phyloP scores from a whole-genome alignment of 2,797 vertebrate species.

The Cyclura pinguis region DNA sequence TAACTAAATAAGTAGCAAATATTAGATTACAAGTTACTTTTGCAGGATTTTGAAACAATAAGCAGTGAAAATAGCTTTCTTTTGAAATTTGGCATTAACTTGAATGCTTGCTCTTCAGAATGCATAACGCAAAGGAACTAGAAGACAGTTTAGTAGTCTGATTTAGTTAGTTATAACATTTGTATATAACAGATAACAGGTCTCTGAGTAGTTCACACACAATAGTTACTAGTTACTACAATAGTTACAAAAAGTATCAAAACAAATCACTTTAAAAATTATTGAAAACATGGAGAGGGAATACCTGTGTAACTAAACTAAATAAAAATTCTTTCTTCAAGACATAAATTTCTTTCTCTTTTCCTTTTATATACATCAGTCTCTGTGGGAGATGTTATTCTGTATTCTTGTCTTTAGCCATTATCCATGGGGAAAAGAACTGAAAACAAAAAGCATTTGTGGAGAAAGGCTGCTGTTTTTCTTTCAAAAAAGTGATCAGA shows the following conservation, averaged over 20 bases:
- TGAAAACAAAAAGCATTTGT: constrained; percentile 2
- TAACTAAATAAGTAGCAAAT: no score
- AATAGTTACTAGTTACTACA: neutral
- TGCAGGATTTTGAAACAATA: no score
- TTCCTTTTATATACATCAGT: neutral
- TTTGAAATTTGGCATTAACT: no score
- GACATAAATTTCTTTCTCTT: neutral
- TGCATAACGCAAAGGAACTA: no score
- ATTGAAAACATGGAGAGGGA: neutral
- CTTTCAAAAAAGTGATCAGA: neutral
- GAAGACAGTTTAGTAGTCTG: no score
- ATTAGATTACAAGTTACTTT: no score
- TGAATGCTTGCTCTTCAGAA: no score
- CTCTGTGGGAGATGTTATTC: neutral
- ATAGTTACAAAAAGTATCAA: neutral
- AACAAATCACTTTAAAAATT: neutral
- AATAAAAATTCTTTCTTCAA: neutral
- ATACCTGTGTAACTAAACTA: neutral
- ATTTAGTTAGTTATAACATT: neutral
- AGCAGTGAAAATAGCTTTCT: no score
- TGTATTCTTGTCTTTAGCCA: neutral
- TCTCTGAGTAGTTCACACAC: neutral
- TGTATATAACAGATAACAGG: neutral
- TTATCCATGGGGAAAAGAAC: neutral
- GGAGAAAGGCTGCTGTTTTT: neutral